phyloP scores from a whole-genome alignment of 2,113 vertebrate species.

The Orthonyx spaldingii region DNA sequence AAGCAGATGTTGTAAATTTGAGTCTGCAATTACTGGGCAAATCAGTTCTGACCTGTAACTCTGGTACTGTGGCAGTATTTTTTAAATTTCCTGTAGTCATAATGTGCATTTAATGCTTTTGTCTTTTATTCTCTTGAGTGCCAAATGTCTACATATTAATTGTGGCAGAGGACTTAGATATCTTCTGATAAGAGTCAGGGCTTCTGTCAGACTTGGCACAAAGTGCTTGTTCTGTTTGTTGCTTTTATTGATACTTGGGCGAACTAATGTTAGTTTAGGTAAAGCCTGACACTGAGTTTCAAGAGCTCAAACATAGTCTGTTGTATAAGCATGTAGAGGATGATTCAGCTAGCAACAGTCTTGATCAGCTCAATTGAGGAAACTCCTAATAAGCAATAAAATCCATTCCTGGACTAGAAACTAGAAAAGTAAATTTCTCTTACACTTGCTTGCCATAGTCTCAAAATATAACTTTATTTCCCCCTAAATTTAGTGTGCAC shows the following conservation, averaged over 20 bases:
- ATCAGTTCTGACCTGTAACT: background rate
- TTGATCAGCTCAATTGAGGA: background rate
- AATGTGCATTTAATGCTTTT: background rate
- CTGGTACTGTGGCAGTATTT: background rate
- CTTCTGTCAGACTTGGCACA: background rate
- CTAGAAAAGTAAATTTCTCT: background rate
- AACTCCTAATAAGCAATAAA: background rate
- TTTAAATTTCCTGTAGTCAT: background rate
- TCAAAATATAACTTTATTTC: background rate
- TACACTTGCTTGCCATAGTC: background rate
- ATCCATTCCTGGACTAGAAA: background rate
- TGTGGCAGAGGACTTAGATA: accelerated
- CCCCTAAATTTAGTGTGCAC: background rate
- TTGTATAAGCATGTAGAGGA: background rate
- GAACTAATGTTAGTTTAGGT: background rate
- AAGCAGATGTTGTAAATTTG: conserved; percentile 5
- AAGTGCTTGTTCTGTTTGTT: background rate
- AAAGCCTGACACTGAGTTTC: background rate
- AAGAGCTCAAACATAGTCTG: background rate
- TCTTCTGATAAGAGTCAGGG: background rate
- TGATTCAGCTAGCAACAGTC: background rate
- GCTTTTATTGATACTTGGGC: background rate
- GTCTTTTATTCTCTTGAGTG: background rate
- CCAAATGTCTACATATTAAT: background rate
- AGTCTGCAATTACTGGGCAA: background rate